Evolutionary conservation across 2,797 vertebrate genomes (phyloP), one percentile per base, ranked within the genome.

Genomic region (Poeciliopsis paucimaculata): DNA sequence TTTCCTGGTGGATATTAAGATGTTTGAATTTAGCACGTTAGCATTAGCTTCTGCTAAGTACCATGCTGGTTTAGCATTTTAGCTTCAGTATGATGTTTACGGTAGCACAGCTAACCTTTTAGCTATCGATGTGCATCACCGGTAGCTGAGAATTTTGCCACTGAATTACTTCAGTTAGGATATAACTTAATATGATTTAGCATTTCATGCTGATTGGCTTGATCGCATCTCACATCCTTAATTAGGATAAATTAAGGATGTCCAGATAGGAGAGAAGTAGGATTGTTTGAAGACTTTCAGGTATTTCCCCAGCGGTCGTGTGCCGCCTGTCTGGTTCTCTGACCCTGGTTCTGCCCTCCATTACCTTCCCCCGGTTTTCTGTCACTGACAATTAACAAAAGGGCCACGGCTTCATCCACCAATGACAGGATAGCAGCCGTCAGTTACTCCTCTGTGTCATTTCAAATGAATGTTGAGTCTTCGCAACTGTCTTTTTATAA

Each of bases 381-480:
- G 88, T 89, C 89, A 85, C 82, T 87, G 90, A 84, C 88, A 88
- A 84, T 92, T 89, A 92, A 76, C 86, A 78, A 72, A 64, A 15
- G 77, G 85, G 60, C 79, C 79, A 80, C 88, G 91, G 92, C 91
- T 88, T 92, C 90, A 94, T 85, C 90, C 80, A 3, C 84, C 92
- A 89, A 91, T 90, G 90, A 88, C 82, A 71, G 75, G 82, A 88
- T 84, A 85, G 57, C 72, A 74, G 68, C 73, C 76, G 43, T 77
- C 4, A 66, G 71, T 39, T 80, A 68, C 68, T 70, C 36, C 78
- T 9, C 53, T 72, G 34, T 7, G 39, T 43, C n/a, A 26, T 79
- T 79, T 82, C 43, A 76, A n/a, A 41, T 68, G 18, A 39, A 18
- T 64, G 34, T 36, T 64, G 31, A 28, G 34, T 64, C 16, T 4